A percentile compares a stretch with the other conserved stretches of the same genome.
Conservation (phyloP, 2,888 invertebrate species). For the Pristionchus mayeri region DNA sequence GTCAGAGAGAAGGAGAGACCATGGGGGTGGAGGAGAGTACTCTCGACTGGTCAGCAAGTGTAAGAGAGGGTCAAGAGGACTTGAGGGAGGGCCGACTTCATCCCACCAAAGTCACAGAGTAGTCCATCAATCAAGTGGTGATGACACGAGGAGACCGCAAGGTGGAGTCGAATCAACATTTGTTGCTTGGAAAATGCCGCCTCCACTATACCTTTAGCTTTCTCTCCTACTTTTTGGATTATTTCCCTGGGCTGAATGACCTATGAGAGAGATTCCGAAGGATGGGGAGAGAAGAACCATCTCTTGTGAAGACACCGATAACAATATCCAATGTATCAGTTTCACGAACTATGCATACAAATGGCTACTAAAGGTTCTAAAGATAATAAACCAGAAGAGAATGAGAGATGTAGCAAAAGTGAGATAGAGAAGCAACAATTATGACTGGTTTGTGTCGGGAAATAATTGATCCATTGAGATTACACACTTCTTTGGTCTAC, state of each 20-base stretch:
- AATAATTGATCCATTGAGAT: not conserved
- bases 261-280: no score
- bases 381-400: no score
- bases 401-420: no score
- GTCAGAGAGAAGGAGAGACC: not conserved
- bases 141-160: not conserved
- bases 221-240: no score
- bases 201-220: no score
- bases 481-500: not conserved
- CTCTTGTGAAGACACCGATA: no score
- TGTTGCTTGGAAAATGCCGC: no score
- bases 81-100: not conserved
- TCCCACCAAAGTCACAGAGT: conserved; percentile 25
- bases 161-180: not conserved
- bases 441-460: not conserved
- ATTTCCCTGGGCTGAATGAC: no score
- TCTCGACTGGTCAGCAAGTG: conserved; percentile 18
- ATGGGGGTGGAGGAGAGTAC: not conserved
- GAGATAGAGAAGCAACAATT: conserved; percentile 22
- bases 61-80: conserved; percentile 43
- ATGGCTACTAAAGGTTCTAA: no score
- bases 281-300: no score
- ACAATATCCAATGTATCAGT: no score
- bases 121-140: conserved; percentile 26
- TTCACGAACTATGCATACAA: no score